A percentile compares a stretch with the other conserved stretches of the same genome.
phyloP scores from a whole-genome alignment of 1,140 invertebrate species.

The Asbolus verrucosus region DNA sequence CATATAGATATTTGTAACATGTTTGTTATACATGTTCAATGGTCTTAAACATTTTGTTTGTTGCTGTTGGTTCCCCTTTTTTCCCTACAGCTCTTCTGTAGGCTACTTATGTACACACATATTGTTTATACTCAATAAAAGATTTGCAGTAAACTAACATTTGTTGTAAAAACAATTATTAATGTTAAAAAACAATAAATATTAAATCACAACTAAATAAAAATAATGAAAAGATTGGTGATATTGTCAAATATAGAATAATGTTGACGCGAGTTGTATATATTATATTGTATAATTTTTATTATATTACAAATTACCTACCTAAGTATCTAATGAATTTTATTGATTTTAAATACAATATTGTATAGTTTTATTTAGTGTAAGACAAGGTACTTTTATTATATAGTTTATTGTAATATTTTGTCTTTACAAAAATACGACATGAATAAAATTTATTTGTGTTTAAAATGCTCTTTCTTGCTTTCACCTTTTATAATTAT shows the following conservation, averaged over 20 bases:
- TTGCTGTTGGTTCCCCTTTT: conserved; percentile 43
- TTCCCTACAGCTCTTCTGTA: background rate
- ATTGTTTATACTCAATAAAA: conserved; percentile 45
- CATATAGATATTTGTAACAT: conserved; percentile 51
- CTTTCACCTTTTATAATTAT: background rate
- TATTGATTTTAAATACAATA: conserved; percentile 58
- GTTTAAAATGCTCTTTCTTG: conserved; percentile 2
- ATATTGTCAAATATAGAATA: conserved; percentile 58
- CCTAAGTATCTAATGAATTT: conserved; percentile 54
- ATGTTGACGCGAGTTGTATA: conserved; percentile 49
- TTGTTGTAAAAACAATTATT: conserved; percentile 28
- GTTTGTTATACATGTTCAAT: conserved; percentile 56
- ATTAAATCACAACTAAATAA: conserved; percentile 45
- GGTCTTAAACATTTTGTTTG: conserved; percentile 53
- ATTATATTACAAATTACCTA: conserved; percentile 57
- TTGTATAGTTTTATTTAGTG: conserved; percentile 61
- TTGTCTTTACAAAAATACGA: conserved; percentile 60
- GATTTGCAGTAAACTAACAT: conserved; percentile 43
- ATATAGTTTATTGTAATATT: conserved; percentile 63
- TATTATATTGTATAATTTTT: conserved; percentile 57
- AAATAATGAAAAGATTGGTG: conserved; percentile 55
- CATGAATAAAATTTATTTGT: conserved; percentile 46
- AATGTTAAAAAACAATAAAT: conserved; percentile 44
- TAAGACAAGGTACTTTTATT: conserved; percentile 61
- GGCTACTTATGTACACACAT: conserved; percentile 21